Conservation (phyloP, 2,797 vertebrate genomes). For the Enteromius thamalakanensis region DNA sequence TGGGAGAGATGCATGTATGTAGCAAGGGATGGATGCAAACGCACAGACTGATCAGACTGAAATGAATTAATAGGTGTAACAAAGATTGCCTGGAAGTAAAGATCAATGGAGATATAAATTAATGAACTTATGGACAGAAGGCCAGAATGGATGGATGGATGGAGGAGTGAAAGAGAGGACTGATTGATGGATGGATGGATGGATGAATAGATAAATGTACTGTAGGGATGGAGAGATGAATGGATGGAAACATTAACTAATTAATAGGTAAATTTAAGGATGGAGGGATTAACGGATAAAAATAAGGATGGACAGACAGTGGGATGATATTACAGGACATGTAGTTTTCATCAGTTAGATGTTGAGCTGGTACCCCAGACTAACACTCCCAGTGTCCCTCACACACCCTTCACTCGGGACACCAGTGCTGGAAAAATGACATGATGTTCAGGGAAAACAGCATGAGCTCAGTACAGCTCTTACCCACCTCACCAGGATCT, state of each 20-base stretch:
- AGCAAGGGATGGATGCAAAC: background rate
- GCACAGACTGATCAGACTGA: background rate
- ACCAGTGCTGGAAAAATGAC: constrained; percentile 17
- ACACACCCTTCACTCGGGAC: constrained; percentile 48
- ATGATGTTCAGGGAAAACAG: background rate
- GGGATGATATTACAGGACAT: background rate
- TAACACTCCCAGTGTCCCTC: constrained; percentile 61
- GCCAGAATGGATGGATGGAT: background rate
- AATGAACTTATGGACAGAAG: background rate
- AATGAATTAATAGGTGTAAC: no score
- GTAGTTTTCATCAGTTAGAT: background rate
- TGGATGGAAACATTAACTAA: background rate
- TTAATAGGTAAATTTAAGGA: background rate
- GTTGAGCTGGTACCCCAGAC: background rate
- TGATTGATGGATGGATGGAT: background rate
- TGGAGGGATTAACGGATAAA: background rate
- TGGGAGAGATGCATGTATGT: background rate
- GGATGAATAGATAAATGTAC: background rate
- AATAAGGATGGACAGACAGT: background rate
- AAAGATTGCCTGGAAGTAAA: background rate
- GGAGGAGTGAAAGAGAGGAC: background rate
- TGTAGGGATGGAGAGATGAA: background rate
- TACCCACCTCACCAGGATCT: constrained; percentile 16
- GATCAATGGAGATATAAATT: background rate
- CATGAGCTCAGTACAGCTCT: constrained; percentile 30